These are phyloP conservation scores for Agriopis aurantiaria DNA, from an alignment of 2,888 invertebrate genomes.

Conservation along the genomic window DNA sequence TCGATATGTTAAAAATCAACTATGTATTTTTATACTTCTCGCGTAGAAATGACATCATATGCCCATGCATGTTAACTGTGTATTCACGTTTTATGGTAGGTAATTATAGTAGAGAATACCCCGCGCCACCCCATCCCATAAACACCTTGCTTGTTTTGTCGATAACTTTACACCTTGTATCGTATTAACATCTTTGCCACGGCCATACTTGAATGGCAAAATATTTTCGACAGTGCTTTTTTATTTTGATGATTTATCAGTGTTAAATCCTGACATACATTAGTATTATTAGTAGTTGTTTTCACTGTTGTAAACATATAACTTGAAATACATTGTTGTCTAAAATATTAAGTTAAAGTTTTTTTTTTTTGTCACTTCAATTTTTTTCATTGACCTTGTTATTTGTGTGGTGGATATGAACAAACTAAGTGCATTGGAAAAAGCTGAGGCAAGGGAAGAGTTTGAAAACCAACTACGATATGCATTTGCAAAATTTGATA, in stretches of 20 bases:
- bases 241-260: background rate
- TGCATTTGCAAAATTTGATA: constrained; percentile 76
- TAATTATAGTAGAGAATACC: constrained; percentile 46
- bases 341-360: background rate
- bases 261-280: background rate
- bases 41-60: background rate
- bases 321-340: background rate
- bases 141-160: constrained; percentile 76
- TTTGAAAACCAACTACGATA: constrained; percentile 78
- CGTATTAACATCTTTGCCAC: constrained; percentile 52
- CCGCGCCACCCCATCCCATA: constrained; percentile 45
- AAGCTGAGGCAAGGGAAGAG: constrained; percentile 71
- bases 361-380: background rate
- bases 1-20: too few species aligned
- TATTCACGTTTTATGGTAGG: constrained; percentile 50
- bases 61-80: constrained; percentile 48
- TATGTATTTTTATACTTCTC: too few species aligned
- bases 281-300: too few species aligned
- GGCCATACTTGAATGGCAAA: constrained; percentile 33
- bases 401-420: constrained; percentile 41
- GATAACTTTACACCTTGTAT: constrained; percentile 74
- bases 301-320: background rate
- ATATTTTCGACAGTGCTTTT: constrained; percentile 7
- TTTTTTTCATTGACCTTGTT: background rate
- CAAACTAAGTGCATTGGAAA: constrained; percentile 65